These are phyloP conservation scores for Polia nebulosa DNA, from an alignment of 2,888 invertebrate genomes.

Conservation along the genomic window DNA sequence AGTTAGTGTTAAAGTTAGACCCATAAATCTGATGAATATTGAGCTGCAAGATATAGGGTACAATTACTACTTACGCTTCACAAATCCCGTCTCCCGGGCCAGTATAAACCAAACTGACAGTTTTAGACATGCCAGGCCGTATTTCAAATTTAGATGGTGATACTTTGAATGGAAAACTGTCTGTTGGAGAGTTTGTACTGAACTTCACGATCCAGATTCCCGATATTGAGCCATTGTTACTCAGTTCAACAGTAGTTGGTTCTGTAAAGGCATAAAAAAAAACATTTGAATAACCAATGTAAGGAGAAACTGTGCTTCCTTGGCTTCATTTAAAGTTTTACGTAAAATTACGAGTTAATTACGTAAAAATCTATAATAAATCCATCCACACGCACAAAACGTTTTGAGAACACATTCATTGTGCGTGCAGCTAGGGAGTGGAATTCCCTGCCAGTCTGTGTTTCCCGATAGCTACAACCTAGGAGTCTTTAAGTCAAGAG, in stretches of 20 bases:
- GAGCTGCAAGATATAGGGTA: neutral
- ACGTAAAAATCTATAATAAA: no score
- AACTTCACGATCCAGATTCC: constrained; percentile 81
- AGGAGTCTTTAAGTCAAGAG: no score
- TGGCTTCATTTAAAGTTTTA: no score
- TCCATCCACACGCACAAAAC: no score
- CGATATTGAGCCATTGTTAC: constrained; percentile 79
- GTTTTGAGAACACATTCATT: no score
- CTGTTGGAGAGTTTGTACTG: constrained; percentile 62
- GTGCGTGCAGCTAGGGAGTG: no score
- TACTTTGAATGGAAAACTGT: constrained; percentile 77
- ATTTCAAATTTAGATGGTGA: constrained; percentile 78
- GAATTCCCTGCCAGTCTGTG: no score
- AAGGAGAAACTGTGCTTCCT: no score
- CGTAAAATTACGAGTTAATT: no score
- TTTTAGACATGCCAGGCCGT: constrained; percentile 71
- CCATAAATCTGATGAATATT: neutral
- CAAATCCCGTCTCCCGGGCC: constrained; percentile 75
- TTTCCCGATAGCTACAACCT: no score
- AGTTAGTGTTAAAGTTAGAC: neutral
- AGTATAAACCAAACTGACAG: constrained; percentile 74
- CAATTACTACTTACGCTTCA: constrained; percentile 76
- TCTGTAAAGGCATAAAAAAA: constrained; percentile 72
- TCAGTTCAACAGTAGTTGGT: constrained; percentile 73
- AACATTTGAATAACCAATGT: neutral